phyloP scores from a whole-genome alignment of 2,113 vertebrate species.

The Nothocercus julius region DNA sequence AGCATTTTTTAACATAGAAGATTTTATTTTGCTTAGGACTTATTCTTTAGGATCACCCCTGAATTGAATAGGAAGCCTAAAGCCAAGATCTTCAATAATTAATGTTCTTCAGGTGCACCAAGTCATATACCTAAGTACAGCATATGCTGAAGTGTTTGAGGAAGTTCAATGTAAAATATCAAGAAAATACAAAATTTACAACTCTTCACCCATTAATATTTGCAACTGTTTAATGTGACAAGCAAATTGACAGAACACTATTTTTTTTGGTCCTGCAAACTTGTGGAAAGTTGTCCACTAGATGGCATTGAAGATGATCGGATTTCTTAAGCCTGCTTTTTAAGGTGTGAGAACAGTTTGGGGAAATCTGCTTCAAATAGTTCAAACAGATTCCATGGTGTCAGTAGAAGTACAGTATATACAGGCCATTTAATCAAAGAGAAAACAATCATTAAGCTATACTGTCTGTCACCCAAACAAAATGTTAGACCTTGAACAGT shows the following conservation, averaged over 20 bases:
- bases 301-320: slow-evolving; percentile 45
- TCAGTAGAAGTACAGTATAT: neutral
- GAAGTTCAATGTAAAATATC: neutral
- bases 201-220: neutral
- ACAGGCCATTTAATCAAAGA: neutral
- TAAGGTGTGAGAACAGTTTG: neutral
- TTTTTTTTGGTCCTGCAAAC: neutral
- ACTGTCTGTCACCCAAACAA: neutral
- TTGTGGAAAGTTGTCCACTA: neutral
- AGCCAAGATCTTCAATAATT: accelerated
- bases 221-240: neutral
- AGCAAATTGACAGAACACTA: neutral
- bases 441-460: neutral
- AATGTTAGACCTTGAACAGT: neutral
- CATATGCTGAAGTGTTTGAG: neutral
- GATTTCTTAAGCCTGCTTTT: neutral
- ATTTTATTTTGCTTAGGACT: neutral
- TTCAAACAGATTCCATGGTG: neutral
- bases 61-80: neutral
- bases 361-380: neutral
- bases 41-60: neutral
- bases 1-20: neutral
- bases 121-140: neutral
- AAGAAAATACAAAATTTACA: neutral
- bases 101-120: neutral